phyloP scores from a whole-genome alignment of 1,140 invertebrate species.

The Eupeodes corollae region DNA sequence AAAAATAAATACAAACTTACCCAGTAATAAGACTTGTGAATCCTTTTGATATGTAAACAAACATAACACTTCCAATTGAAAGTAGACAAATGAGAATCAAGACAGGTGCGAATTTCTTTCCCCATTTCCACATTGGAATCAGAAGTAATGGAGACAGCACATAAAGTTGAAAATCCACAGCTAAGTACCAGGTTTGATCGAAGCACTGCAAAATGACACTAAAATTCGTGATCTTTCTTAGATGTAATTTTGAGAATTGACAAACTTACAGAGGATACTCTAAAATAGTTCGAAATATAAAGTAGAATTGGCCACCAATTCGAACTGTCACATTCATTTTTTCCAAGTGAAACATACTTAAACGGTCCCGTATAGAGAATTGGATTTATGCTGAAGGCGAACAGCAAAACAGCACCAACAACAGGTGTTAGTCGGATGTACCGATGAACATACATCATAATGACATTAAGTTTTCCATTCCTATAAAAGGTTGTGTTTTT shows the following conservation, averaged over 20 bases:
- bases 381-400: constrained; percentile 42
- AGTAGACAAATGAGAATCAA: neutral
- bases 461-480: constrained; percentile 36
- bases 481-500: constrained; percentile 7
- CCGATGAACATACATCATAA: constrained; percentile 43
- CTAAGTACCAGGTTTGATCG: constrained; percentile 78
- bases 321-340: constrained; percentile 51
- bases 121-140: constrained; percentile 51
- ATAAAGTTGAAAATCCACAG: constrained; percentile 76
- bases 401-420: constrained; percentile 43
- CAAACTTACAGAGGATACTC: neutral
- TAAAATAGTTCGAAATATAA: constrained; percentile 69
- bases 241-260: constrained; percentile 8
- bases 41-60: neutral
- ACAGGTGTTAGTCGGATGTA: constrained; percentile 49
- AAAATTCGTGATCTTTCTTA: neutral
- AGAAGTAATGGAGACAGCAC: constrained; percentile 61
- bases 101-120: constrained; percentile 15
- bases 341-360: constrained; percentile 42
- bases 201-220: constrained; percentile 55
- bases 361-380: constrained; percentile 47
- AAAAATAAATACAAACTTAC: neutral
- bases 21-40: neutral
- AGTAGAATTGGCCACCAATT: constrained; percentile 78
- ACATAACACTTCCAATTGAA: neutral